Evolutionary conservation across 2,888 invertebrate species (phyloP).

Genomic region (Acrobasis consociella): DNA sequence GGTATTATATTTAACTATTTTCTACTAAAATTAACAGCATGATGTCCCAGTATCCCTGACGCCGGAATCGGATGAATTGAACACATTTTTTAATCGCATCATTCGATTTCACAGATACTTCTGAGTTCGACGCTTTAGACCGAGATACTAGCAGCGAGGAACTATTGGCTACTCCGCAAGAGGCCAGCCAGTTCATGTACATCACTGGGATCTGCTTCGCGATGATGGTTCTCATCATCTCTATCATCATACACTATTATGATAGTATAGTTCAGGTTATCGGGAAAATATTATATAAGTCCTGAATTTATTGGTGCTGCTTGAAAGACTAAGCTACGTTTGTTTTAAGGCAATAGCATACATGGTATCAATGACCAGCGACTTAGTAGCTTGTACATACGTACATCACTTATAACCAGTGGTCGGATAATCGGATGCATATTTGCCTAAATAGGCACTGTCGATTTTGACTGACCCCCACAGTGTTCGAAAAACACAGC

Average conservation of each 20-base stretch:
- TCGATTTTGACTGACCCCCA: too few species aligned
- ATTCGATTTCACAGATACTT: slow-evolving; percentile 58
- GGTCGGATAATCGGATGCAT: too few species aligned
- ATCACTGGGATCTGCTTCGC: slow-evolving; percentile 84
- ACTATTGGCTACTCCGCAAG: slow-evolving; percentile 77
- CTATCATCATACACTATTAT: slow-evolving; percentile 84
- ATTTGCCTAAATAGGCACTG: too few species aligned
- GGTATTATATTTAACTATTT: slow-evolving; percentile 70
- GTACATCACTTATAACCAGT: too few species aligned
- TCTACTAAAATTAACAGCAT: neutral
- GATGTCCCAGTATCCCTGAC: too few species aligned
- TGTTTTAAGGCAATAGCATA: neutral
- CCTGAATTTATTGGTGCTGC: slow-evolving; percentile 31
- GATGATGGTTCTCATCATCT: slow-evolving; percentile 83
- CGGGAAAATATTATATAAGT: slow-evolving; percentile 54
- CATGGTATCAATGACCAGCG: neutral
- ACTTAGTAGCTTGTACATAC: neutral
- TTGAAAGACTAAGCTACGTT: neutral
- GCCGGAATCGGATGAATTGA: neutral
- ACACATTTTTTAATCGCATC: neutral
- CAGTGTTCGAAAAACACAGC: too few species aligned
- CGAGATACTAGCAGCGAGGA: slow-evolving; percentile 78
- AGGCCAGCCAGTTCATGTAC: slow-evolving; percentile 84
- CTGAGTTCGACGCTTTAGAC: slow-evolving; percentile 77
- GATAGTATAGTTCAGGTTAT: slow-evolving; percentile 58